Evolutionary conservation across 2,797 vertebrate genomes (phyloP).

Genomic region (Natrix natrix): DNA sequence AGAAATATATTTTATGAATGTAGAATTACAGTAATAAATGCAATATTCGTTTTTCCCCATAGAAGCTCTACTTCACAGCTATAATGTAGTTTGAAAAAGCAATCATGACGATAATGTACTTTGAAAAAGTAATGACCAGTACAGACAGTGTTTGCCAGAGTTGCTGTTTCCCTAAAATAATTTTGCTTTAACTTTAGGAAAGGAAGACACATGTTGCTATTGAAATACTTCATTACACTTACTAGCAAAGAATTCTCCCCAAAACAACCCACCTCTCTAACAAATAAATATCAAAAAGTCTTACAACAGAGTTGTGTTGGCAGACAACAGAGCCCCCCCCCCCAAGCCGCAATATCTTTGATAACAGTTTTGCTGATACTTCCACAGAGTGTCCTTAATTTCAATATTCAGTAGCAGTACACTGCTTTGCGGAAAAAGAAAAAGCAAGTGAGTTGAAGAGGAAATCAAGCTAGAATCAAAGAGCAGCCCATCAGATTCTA

Average conservation of each 20-base stretch:
- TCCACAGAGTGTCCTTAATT: background rate
- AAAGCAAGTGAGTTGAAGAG: slow-evolving; percentile 21
- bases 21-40: slow-evolving; percentile 78
- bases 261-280: background rate
- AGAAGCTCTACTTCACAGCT: slow-evolving; percentile 76
- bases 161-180: slow-evolving; percentile 59
- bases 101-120: slow-evolving; percentile 70
- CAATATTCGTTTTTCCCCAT: slow-evolving; percentile 76
- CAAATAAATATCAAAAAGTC: background rate
- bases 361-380: background rate
- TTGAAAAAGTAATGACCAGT: slow-evolving; percentile 62
- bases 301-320: background rate
- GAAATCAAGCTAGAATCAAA: slow-evolving; percentile 52
- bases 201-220: slow-evolving; percentile 11
- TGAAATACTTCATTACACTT: background rate
- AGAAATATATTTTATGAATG: slow-evolving; percentile 82
- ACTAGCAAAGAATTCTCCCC: background rate
- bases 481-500: slow-evolving; percentile 57
- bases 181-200: slow-evolving; percentile 59
- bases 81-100: slow-evolving; percentile 67
- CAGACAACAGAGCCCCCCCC: background rate
- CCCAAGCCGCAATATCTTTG: background rate
- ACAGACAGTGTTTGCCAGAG: slow-evolving; percentile 60
- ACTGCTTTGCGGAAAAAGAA: slow-evolving; percentile 8
- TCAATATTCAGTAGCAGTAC: fast-evolving